These are phyloP conservation scores for Tautogolabrus adspersus DNA, from an alignment of 2,113 vertebrate species.

Conservation along the genomic window DNA sequence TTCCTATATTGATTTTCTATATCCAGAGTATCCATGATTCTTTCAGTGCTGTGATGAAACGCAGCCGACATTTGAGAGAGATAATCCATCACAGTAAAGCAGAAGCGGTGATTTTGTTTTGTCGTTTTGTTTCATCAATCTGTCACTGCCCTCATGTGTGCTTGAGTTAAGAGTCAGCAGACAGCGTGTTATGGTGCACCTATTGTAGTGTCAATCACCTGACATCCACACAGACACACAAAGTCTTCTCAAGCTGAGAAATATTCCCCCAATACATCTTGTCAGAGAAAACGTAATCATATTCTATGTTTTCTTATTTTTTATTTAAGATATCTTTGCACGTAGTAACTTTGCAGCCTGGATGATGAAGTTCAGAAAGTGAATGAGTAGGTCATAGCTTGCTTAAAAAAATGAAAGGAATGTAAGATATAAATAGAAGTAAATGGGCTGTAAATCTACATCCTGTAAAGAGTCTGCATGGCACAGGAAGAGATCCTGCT, in stretches of 20 bases:
- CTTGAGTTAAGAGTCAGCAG: background rate
- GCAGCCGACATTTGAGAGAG: background rate
- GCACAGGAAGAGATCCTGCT: slow-evolving; percentile 36
- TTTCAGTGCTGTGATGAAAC: slow-evolving; percentile 18
- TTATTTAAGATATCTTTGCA: background rate
- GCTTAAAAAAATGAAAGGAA: slow-evolving; percentile 53
- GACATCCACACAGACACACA: slow-evolving; percentile 5
- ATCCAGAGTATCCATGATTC: background rate
- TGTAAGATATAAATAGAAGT: slow-evolving; percentile 48
- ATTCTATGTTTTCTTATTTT: background rate
- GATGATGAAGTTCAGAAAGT: background rate
- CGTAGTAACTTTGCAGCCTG: background rate
- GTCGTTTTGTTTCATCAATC: background rate
- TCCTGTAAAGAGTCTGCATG: slow-evolving; percentile 27
- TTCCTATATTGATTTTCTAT: slow-evolving; percentile 3
- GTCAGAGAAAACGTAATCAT: background rate
- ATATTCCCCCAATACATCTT: background rate
- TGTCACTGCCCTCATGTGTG: background rate
- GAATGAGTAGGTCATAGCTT: background rate
- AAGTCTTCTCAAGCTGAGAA: background rate
- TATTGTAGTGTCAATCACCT: slow-evolving; percentile 7
- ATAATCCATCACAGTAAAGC: slow-evolving; percentile 24
- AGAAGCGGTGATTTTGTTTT: slow-evolving; percentile 18
- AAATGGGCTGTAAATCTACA: slow-evolving; percentile 57
- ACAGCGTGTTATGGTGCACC: background rate